A percentile compares a stretch with the other conserved stretches of the same genome.
These are phyloP conservation scores for Anorthoa munda DNA, from an alignment of 2,888 invertebrate genomes.

Conservation along the genomic window DNA sequence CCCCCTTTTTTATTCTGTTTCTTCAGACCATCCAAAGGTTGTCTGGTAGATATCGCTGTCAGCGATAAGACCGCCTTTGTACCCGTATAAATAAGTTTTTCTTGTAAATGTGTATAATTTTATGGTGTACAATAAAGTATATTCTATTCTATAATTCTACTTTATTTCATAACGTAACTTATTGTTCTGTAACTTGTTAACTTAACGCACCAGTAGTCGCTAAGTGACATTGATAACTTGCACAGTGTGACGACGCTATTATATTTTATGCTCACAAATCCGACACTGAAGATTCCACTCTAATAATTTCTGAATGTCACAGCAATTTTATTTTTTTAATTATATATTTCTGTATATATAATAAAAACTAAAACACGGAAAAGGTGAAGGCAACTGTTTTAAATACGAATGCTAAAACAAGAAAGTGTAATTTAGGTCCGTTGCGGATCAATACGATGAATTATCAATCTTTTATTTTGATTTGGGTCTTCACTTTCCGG, in stretches of 20 bases:
- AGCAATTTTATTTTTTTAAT: neutral
- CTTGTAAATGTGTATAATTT: no score
- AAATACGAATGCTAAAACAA: neutral
- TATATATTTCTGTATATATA: neutral
- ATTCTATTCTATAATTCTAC: no score
- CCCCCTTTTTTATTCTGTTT: no score
- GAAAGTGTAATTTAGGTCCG: neutral
- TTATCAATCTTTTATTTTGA: constrained; percentile 1
- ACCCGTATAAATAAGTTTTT: no score
- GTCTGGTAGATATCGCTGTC: no score
- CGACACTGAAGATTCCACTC: constrained; percentile 55
- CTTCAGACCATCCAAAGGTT: no score
- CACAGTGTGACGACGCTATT: constrained; percentile 36
- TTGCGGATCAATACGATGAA: neutral
- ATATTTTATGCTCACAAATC: constrained; percentile 5
- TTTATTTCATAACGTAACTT: constrained; percentile 9
- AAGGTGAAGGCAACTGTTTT: neutral
- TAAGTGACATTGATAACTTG: constrained; percentile 47
- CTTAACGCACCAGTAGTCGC: constrained; percentile 29
- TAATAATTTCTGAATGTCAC: constrained; percentile 60
- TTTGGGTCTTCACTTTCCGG: constrained; percentile 20
- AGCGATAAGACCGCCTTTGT: no score
- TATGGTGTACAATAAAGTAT: no score
- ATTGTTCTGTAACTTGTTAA: neutral
- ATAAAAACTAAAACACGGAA: neutral